Evolutionary conservation across 2,797 vertebrate species (phyloP).

Genomic region (Petrocephalus sullivani): DNA sequence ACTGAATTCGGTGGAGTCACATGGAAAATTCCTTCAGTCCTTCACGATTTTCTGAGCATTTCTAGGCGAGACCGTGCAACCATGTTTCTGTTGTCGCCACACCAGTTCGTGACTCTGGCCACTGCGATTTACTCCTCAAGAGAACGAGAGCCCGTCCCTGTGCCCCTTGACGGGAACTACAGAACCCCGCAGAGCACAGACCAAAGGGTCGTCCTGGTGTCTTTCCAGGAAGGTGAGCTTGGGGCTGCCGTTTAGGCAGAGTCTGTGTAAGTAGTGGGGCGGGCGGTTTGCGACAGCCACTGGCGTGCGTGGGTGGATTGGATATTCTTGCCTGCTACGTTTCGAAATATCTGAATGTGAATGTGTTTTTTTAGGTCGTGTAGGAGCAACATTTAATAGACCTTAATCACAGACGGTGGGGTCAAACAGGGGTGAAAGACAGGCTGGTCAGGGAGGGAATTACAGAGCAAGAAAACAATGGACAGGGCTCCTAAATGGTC

Average conservation of each 20-base stretch:
- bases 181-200: constrained; percentile 69
- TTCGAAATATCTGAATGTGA: not conserved
- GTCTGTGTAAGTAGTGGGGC: not conserved
- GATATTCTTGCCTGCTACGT: not conserved
- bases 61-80: not conserved
- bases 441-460: not conserved
- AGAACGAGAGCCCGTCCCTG: constrained; percentile 59
- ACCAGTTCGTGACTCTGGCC: constrained; percentile 71
- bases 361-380: not conserved
- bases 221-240: constrained; percentile 83
- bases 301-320: too few relatives aligned
- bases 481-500: not conserved
- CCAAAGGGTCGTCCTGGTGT: constrained; percentile 73
- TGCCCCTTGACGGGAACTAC: constrained; percentile 76
- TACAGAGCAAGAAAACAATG: not conserved
- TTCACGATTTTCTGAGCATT: not conserved
- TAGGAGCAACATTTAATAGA: not conserved
- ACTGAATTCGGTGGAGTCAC: not conserved
- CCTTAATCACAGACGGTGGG: not conserved
- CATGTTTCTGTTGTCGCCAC: constrained; percentile 16
- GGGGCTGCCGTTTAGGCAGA: not conserved
- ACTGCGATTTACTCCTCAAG: constrained; percentile 73
- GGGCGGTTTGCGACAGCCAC: not conserved
- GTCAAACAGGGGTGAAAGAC: not conserved
- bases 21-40: not conserved